These are phyloP conservation scores for Xanthorhoe spadicearia DNA, from an alignment of 2,888 invertebrate species.

Conservation along the genomic window DNA sequence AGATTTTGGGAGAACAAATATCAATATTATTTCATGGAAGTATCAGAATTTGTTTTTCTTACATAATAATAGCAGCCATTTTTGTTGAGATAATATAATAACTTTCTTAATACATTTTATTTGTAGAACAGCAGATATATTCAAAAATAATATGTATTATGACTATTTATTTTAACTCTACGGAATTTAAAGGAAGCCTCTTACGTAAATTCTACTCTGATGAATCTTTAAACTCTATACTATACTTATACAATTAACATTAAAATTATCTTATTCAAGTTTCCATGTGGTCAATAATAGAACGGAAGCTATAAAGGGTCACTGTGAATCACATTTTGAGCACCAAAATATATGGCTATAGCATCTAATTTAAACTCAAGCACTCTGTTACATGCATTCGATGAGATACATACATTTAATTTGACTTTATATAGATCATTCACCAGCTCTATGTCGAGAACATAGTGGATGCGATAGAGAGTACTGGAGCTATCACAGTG, in stretches of 20 bases:
- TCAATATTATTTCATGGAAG: constrained; percentile 1
- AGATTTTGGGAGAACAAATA: background rate
- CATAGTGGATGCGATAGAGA: background rate
- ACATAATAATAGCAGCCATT: constrained; percentile 5
- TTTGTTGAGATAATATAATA: background rate
- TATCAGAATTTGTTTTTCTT: background rate
- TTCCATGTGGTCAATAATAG: constrained; percentile 19
- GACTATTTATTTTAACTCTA: background rate
- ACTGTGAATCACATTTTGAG: constrained; percentile 70
- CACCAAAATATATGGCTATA: constrained; percentile 65
- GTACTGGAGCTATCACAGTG: background rate
- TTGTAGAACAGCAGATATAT: background rate
- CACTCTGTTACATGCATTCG: constrained; percentile 55
- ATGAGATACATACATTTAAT: constrained; percentile 52
- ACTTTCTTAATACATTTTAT: background rate
- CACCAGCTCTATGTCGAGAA: background rate
- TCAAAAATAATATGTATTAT: background rate
- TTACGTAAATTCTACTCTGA: constrained; percentile 25
- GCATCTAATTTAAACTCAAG: constrained; percentile 48
- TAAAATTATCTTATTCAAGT: constrained; percentile 12
- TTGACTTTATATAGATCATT: constrained; percentile 30
- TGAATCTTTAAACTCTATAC: constrained; percentile 22
- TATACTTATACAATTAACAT: constrained; percentile 20
- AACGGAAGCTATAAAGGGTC: constrained; percentile 58
- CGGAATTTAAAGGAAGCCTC: constrained; percentile 10